These are phyloP conservation scores for Echinops telfairi DNA, from an alignment of 2,113 vertebrate genomes.

Conservation along the genomic window DNA sequence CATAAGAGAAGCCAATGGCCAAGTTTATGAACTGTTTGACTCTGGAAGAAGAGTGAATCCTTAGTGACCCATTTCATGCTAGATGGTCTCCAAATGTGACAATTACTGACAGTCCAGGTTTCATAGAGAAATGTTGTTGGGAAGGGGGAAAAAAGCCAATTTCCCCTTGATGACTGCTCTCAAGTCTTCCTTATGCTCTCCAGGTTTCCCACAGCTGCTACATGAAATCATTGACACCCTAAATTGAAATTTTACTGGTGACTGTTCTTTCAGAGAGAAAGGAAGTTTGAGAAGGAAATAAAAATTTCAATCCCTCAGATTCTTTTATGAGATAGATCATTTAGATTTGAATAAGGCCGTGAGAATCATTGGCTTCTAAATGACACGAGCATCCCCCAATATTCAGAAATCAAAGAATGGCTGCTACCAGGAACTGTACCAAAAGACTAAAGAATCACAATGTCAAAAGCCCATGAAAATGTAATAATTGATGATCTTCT, in stretches of 20 bases:
- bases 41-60: conserved; percentile 65
- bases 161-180: conserved; percentile 48
- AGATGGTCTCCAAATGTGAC: conserved; percentile 70
- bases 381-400: neutral
- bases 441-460: neutral
- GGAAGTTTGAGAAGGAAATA: conserved; percentile 38
- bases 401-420: conserved; percentile 2
- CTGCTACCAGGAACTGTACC: neutral
- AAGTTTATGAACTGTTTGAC: conserved; percentile 74
- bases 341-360: conserved; percentile 23
- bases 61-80: conserved; percentile 66
- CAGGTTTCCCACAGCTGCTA: neutral
- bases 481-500: conserved; percentile 2
- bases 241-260: conserved; percentile 59
- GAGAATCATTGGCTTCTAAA: conserved; percentile 22
- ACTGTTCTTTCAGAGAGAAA: conserved; percentile 34
- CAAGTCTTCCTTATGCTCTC: conserved; percentile 58
- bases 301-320: conserved; percentile 13
- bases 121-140: conserved; percentile 54
- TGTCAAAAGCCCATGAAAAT: neutral
- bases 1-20: conserved; percentile 69
- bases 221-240: neutral
- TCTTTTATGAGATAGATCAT: neutral
- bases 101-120: conserved; percentile 65
- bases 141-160: conserved; percentile 26